Conservation (phyloP, 1,140 invertebrate species). For the Macrocentrus cingulum region DNA sequence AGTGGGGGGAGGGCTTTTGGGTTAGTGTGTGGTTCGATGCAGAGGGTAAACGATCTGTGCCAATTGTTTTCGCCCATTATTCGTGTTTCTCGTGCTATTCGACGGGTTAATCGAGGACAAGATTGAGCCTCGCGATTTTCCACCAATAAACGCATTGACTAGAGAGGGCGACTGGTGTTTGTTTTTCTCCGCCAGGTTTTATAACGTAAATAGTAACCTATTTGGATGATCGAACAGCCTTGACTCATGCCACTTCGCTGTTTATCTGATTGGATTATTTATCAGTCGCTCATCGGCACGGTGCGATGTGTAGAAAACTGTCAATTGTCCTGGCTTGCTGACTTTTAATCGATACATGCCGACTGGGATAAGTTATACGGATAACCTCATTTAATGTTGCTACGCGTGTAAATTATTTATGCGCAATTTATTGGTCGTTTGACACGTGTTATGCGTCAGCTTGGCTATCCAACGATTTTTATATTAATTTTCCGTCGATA, state of each 20-base stretch:
- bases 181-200: too few relatives aligned
- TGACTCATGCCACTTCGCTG: conserved; percentile 34
- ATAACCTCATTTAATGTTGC: neutral
- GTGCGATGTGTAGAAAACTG: conserved; percentile 29
- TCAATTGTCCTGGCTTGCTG: conserved; percentile 40
- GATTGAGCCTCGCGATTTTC: conserved; percentile 31
- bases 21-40: conserved; percentile 31
- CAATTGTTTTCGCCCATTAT: conserved; percentile 43
- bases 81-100: conserved; percentile 28
- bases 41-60: conserved; percentile 38
- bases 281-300: conserved; percentile 15
- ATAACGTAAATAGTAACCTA: too few relatives aligned
- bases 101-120: conserved; percentile 39
- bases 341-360: conserved; percentile 37
- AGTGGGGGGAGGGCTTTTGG: conserved; percentile 18
- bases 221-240: conserved; percentile 36
- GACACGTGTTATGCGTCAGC: too few relatives aligned
- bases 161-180: too few relatives aligned
- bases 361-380: neutral
- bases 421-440: too few relatives aligned
- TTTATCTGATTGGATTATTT: conserved; percentile 40
- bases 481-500: too few relatives aligned
- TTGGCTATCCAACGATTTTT: too few relatives aligned
- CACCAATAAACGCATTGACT: conserved; percentile 13
- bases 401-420: neutral